Base-by-base conservation (phyloP, 2,888 invertebrate genomes). In the Coleophora deauratella region DNA sequence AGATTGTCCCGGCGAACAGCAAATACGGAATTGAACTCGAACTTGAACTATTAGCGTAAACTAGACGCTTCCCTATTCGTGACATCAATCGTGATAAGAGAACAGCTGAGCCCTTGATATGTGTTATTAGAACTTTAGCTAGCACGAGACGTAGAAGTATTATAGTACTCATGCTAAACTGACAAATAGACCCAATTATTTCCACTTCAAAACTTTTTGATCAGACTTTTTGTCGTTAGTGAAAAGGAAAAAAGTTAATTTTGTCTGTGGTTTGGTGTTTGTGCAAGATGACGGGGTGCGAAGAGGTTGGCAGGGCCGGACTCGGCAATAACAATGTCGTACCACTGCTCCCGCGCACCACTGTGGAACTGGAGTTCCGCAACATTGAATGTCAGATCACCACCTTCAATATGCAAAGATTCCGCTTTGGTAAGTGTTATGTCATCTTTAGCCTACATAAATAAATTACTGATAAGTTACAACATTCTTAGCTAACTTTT, bases 331-430 rank as follows among this genome's bases (percentile, higher is more conserved):
- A 85, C 49, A 85, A 85, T 47, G 74, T 82, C 9, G 59, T 72
- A n/a, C 75, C 82, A 10, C 47, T 80, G n/a, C 40, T 79, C 12
- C 74, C 80, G 0, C 87, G 92, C 49, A 87, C 89, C 34, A 88
- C 90, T 9, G 86, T 94, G 42, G 88, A 92, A 51, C 71, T 94
- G 41, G 87, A 89, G 48, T 94, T 94, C 62, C 86, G 85, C 42
- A 86, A 93, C 57, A 85, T 94, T 28, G 87, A 87, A 1, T 94
- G 91, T 59, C 72, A 84, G 4, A 85, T 93, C 28, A 87, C 84
- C 49, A 79, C 82, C 35, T 89, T 91, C 71, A 84, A 77, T 27
- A 53, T 89, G 34, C 73, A 76, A 32, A 88, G 88, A 52, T 65
- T 89, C n/a, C 76, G 81, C 48, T 78, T 88, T 51, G 88, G 92